Conservation (phyloP, 1,140 invertebrate species). For the Zaprionus lachaisei region DNA sequence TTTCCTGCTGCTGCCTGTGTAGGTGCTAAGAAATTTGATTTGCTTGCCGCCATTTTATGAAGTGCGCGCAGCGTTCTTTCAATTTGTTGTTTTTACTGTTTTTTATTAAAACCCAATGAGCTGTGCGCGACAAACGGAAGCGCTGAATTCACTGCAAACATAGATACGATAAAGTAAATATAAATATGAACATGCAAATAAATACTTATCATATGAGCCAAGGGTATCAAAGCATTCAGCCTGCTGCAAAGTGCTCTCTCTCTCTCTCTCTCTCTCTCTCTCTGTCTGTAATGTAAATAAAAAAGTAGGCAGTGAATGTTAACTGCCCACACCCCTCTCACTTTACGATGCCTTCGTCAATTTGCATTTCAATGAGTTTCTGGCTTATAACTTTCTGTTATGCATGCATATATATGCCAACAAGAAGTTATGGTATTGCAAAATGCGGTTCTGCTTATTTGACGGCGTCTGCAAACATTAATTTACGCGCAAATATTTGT, state of each 20-base stretch:
- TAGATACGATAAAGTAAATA: slow-evolving; percentile 10
- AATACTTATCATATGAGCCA: slow-evolving; percentile 23
- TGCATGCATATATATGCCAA: slow-evolving; percentile 29
- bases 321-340: slow-evolving; percentile 20
- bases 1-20: slow-evolving; percentile 5
- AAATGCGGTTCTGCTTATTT: neutral
- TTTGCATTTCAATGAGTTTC: slow-evolving; percentile 47
- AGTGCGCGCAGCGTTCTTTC: slow-evolving; percentile 70
- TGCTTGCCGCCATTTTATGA: slow-evolving; percentile 57
- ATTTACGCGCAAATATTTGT: neutral
- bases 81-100: slow-evolving; percentile 49
- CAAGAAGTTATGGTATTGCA: slow-evolving; percentile 8
- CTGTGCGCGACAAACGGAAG: slow-evolving; percentile 67
- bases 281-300: slow-evolving; percentile 9
- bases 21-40: slow-evolving; percentile 66
- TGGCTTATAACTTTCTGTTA: slow-evolving; percentile 27
- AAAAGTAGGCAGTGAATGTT: slow-evolving; percentile 4
- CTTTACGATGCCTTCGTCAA: slow-evolving; percentile 8
- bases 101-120: slow-evolving; percentile 68
- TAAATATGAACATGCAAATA: slow-evolving; percentile 18
- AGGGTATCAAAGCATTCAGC: too few species aligned
- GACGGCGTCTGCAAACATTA: neutral
- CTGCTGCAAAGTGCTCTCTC: too few species aligned
- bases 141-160: slow-evolving; percentile 45
- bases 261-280: too few species aligned